Percentiles rank a stretch among this genome's conserved stretches.
These are phyloP conservation scores for Monochamus saltuarius DNA, from an alignment of 1,140 invertebrate genomes.

Conservation along the genomic window DNA sequence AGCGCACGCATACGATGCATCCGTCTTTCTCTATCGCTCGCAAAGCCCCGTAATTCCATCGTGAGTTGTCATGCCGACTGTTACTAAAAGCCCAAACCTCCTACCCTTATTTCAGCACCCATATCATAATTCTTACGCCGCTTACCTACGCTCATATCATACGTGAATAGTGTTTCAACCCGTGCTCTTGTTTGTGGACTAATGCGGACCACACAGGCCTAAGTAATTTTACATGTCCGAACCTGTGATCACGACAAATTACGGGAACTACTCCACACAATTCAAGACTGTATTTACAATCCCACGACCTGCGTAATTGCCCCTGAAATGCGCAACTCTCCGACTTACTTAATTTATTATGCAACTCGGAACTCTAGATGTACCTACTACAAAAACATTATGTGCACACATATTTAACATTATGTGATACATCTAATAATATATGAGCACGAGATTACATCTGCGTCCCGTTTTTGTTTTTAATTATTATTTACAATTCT, in stretches of 20 bases:
- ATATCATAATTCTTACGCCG: constrained; percentile 46
- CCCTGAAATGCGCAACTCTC: constrained; percentile 8
- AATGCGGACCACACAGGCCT: constrained; percentile 26
- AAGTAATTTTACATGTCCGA: constrained; percentile 38
- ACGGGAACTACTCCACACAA: constrained; percentile 19
- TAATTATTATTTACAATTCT: no score
- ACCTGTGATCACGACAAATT: constrained; percentile 33
- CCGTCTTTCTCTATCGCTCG: constrained; percentile 35
- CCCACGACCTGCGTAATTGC: constrained; percentile 21
- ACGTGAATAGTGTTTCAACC: neutral
- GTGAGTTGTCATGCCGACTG: constrained; percentile 34
- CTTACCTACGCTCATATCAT: constrained; percentile 24
- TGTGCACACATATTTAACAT: no score
- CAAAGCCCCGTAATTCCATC: constrained; percentile 15
- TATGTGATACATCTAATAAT: no score
- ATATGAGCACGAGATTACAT: no score
- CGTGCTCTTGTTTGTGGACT: constrained; percentile 7
- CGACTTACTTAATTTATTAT: constrained; percentile 13
- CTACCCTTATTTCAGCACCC: constrained; percentile 47
- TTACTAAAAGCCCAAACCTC: constrained; percentile 40
- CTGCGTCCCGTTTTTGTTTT: no score
- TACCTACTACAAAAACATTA: no score
- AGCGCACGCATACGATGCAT: constrained; percentile 39
- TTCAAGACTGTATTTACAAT: constrained; percentile 28
- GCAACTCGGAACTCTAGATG: neutral